phyloP scores from a whole-genome alignment of 2,113 vertebrate species.

The Acanthisitta chloris region DNA sequence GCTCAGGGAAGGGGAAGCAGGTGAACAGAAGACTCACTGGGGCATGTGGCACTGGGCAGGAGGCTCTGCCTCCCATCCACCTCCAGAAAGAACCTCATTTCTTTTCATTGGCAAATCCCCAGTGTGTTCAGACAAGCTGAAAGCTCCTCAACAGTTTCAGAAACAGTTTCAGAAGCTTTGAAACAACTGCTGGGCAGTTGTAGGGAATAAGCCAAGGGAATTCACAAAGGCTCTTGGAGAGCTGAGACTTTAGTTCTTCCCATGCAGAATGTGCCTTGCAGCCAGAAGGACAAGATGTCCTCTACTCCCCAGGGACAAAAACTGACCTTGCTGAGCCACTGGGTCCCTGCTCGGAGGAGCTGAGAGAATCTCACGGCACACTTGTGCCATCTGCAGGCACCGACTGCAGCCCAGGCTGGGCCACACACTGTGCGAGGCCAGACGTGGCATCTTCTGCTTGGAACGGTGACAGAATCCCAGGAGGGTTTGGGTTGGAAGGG shows the following conservation, averaged over 20 bases:
- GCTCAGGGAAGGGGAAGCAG: background rate
- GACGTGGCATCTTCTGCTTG: no score
- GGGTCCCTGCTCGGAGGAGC: background rate
- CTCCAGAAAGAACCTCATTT: background rate
- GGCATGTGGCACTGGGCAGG: background rate
- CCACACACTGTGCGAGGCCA: background rate
- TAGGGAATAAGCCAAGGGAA: background rate
- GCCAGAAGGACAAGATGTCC: conserved; percentile 10
- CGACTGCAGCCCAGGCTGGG: rapidly evolving
- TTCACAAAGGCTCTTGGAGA: background rate
- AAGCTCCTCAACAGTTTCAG: background rate
- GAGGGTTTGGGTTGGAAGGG: background rate
- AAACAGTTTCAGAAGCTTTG: background rate
- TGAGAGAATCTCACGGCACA: background rate
- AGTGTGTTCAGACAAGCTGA: background rate
- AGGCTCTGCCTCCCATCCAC: background rate
- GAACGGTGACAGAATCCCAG: background rate
- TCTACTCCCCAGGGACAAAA: background rate
- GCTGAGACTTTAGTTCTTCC: background rate
- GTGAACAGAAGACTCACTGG: background rate
- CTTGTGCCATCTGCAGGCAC: conserved; percentile 46
- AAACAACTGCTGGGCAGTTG: background rate
- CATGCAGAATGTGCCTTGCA: background rate
- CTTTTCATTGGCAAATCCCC: background rate
- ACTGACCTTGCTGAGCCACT: background rate